phyloP scores from a whole-genome alignment of 2,888 invertebrate species.

The Bombylius major region DNA sequence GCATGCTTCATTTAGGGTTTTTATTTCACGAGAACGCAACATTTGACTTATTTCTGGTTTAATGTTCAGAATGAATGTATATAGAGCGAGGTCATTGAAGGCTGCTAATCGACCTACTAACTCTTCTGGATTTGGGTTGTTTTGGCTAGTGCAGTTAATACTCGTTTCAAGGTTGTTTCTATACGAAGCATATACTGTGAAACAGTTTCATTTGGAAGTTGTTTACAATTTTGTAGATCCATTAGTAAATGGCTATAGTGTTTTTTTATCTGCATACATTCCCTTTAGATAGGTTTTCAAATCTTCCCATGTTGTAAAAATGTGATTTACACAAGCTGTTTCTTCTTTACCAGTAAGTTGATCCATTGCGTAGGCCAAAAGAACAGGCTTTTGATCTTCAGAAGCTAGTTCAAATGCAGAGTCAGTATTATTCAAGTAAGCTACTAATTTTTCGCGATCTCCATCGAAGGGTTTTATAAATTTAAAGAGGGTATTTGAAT shows the following conservation, averaged over 20 bases:
- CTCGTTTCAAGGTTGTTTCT: conserved; percentile 1
- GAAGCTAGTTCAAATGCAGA: background rate
- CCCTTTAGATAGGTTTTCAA: background rate
- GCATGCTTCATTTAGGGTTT: too few species aligned
- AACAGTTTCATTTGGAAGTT: conserved; percentile 1
- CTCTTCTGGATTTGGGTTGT: too few species aligned
- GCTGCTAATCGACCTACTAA: too few species aligned
- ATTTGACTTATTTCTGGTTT: too few species aligned
- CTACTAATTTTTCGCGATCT: background rate
- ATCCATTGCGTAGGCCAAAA: background rate
- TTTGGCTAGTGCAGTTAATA: background rate
- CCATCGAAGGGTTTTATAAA: conserved; percentile 1
- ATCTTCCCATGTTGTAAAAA: too few species aligned
- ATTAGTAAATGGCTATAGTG: conserved; percentile 3
- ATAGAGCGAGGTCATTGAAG: too few species aligned
- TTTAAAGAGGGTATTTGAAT: background rate
- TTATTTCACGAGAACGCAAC: too few species aligned
- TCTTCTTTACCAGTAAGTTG: too few species aligned
- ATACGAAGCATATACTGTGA: conserved; percentile 4
- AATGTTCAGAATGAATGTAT: too few species aligned
- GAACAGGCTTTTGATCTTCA: background rate
- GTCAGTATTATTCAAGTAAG: background rate
- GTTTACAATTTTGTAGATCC: conserved; percentile 4
- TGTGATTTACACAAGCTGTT: too few species aligned
- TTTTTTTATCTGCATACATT: conserved; percentile 4